Conservation (phyloP, 30 jellyfish, hydroid and myxozoan genomes). For the Aurelia aurita complex sp. Pacific region DNA sequence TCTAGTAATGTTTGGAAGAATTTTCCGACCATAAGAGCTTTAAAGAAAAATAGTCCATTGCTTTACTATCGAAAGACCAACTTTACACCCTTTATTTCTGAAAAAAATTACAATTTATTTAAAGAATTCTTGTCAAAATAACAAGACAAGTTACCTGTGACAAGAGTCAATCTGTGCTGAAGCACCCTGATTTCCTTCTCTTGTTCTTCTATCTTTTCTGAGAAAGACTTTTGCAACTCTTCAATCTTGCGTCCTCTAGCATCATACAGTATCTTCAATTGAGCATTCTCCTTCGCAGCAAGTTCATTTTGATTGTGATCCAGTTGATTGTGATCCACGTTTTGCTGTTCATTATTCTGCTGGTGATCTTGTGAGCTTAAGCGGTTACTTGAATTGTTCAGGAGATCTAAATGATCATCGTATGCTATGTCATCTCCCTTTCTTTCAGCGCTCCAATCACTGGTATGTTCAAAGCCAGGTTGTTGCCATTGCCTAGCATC, state of each 20-base stretch:
- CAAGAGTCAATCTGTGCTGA: constrained; percentile 66
- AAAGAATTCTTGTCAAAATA: not conserved
- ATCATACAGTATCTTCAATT: constrained; percentile 74
- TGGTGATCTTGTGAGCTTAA: not conserved
- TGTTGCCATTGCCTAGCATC: too few relatives aligned
- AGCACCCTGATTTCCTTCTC: constrained; percentile 67
- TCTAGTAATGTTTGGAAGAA: too few relatives aligned
- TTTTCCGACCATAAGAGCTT: too few relatives aligned
- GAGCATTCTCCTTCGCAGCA: constrained; percentile 36
- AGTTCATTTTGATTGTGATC: constrained; percentile 6
- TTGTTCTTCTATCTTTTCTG: constrained; percentile 41
- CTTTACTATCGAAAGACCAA: too few relatives aligned
- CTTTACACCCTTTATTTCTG: too few relatives aligned
- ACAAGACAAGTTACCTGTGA: constrained; percentile 57
- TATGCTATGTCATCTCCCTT: too few relatives aligned
- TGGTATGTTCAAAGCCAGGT: too few relatives aligned
- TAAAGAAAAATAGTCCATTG: too few relatives aligned
- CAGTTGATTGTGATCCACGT: not conserved
- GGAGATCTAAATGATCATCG: too few relatives aligned
- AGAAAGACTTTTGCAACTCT: constrained; percentile 49
- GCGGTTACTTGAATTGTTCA: too few relatives aligned
- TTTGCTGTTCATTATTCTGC: not conserved
- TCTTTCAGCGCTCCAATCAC: too few relatives aligned
- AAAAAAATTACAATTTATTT: not conserved
- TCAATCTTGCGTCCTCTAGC: constrained; percentile 90